These are phyloP conservation scores for Brachyopa scutellaris DNA, from an alignment of 2,888 invertebrate species.

Conservation along the genomic window DNA sequence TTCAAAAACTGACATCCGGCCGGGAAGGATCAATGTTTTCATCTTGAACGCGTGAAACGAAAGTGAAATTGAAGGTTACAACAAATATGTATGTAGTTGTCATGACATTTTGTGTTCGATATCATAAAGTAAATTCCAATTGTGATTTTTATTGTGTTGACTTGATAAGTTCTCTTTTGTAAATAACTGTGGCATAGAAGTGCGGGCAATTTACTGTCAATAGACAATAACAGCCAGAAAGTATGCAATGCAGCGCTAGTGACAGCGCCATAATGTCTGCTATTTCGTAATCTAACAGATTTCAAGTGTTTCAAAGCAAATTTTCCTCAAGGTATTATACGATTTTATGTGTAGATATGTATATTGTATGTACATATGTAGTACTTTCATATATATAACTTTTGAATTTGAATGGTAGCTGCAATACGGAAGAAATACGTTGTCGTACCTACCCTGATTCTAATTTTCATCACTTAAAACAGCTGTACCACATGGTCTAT, in stretches of 20 bases:
- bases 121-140: neutral
- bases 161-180: neutral
- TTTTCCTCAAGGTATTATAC: conserved; percentile 14
- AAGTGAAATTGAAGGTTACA: neutral
- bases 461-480: too few species aligned
- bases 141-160: neutral
- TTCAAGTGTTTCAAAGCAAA: neutral
- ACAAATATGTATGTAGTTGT: neutral
- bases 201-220: neutral
- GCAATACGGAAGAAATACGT: too few species aligned
- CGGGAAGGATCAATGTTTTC: neutral
- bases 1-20: neutral
- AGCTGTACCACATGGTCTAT: too few species aligned
- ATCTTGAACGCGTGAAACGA: neutral
- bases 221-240: conserved; percentile 17
- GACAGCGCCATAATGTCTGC: conserved; percentile 40
- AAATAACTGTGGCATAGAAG: neutral
- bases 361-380: too few species aligned
- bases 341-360: neutral
- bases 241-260: conserved; percentile 50
- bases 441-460: too few species aligned
- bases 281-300: neutral
- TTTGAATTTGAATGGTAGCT: too few species aligned
- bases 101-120: neutral
- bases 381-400: too few species aligned